Percentiles rank a stretch among this genome's conserved stretches.
Conservation (phyloP, 2,888 invertebrate genomes). For the Schizotus pectinicornis region DNA sequence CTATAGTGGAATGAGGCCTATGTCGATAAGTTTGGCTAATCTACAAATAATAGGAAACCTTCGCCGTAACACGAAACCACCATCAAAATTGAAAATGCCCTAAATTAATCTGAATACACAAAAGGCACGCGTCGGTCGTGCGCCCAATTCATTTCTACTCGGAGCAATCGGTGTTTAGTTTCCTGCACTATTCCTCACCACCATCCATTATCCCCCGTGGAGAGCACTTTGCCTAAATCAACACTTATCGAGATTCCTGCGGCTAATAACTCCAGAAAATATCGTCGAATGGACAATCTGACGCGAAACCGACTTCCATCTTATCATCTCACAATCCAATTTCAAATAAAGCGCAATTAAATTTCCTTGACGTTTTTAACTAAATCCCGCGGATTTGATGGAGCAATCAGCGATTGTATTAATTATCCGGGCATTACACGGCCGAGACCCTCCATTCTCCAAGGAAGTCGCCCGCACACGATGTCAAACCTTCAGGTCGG, state of each 20-base stretch:
- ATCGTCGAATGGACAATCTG: too few relatives aligned
- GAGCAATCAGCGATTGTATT: constrained; percentile 13
- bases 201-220: constrained; percentile 15
- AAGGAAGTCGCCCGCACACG: constrained; percentile 20
- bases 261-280: too few relatives aligned
- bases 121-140: constrained; percentile 41
- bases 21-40: too few relatives aligned
- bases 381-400: constrained; percentile 16
- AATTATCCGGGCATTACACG: constrained; percentile 3
- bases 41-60: constrained; percentile 21
- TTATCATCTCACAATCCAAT: too few relatives aligned
- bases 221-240: constrained; percentile 19
- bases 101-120: constrained; percentile 49
- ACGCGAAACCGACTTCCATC: too few relatives aligned
- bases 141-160: constrained; percentile 33
- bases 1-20: constrained; percentile 38
- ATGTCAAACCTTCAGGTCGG: constrained; percentile 33
- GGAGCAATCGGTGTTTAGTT: constrained; percentile 25
- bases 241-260: constrained; percentile 2
- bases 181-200: constrained; percentile 11
- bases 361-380: constrained; percentile 5
- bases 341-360: neutral
- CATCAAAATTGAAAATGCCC: constrained; percentile 31
- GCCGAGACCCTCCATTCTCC: neutral
- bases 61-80: constrained; percentile 27